phyloP scores from a whole-genome alignment of 1,140 invertebrate genomes.

The Coelopa frigida region DNA sequence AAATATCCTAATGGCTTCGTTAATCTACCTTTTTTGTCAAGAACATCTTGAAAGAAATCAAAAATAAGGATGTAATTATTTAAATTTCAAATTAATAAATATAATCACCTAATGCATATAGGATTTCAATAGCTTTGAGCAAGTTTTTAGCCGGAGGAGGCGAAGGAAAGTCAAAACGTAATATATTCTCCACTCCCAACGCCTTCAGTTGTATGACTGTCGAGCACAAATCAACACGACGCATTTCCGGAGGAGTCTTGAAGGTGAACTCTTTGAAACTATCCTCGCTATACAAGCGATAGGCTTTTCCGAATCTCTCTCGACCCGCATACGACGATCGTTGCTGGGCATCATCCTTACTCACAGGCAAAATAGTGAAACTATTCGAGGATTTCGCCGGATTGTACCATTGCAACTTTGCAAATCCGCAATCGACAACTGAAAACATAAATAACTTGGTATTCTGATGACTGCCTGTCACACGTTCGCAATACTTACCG shows the following conservation, averaged over 20 bases:
- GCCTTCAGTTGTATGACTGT: slow-evolving; percentile 91
- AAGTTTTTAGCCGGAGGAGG: slow-evolving; percentile 86
- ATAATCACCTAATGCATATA: slow-evolving; percentile 66
- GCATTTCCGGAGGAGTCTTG: slow-evolving; percentile 85
- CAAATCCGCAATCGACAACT: slow-evolving; percentile 94
- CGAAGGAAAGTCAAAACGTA: slow-evolving; percentile 76
- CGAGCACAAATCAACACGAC: slow-evolving; percentile 76
- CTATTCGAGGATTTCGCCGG: slow-evolving; percentile 75
- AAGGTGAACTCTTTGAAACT: slow-evolving; percentile 64
- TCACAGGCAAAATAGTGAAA: slow-evolving; percentile 76
- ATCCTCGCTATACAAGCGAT: slow-evolving; percentile 69
- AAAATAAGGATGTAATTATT: neutral
- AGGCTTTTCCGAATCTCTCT: slow-evolving; percentile 74
- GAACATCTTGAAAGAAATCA: slow-evolving; percentile 48
- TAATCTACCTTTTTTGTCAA: slow-evolving; percentile 73
- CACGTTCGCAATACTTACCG: slow-evolving; percentile 14
- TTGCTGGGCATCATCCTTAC: slow-evolving; percentile 85
- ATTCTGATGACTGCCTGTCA: too few relatives aligned
- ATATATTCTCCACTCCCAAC: slow-evolving; percentile 85
- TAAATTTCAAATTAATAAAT: neutral
- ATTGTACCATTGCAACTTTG: slow-evolving; percentile 91
- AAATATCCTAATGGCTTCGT: slow-evolving; percentile 72
- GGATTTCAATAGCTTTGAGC: slow-evolving; percentile 75
- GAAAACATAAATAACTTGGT: slow-evolving; percentile 11
- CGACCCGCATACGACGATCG: slow-evolving; percentile 88